Evolutionary conservation across 2,113 vertebrate genomes (phyloP).

Genomic region (Pimephales promelas): DNA sequence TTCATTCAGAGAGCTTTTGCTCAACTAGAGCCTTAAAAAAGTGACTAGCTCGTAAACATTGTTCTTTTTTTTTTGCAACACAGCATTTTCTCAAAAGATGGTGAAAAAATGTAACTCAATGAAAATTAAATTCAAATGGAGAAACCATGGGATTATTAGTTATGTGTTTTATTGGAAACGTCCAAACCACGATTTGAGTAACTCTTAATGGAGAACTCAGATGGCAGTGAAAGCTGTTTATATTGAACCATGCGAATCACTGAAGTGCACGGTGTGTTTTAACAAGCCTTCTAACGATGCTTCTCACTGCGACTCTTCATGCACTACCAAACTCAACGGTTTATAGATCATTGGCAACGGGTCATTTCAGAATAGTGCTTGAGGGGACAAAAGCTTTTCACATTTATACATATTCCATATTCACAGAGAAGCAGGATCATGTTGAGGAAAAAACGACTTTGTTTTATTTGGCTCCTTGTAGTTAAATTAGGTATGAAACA

Average conservation of each 20-base stretch:
- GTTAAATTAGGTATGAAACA: neutral
- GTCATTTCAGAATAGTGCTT: conserved; percentile 8
- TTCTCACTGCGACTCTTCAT: conserved; percentile 15
- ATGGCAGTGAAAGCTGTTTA: neutral
- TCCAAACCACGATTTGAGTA: neutral
- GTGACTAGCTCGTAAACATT: neutral
- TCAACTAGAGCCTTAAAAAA: conserved; percentile 28
- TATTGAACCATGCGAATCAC: neutral
- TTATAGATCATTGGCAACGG: neutral
- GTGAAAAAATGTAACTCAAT: neutral
- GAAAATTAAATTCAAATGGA: neutral
- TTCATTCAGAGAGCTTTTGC: conserved; percentile 23
- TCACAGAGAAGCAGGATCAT: neutral
- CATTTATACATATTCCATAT: neutral
- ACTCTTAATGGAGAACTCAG: conserved; percentile 16
- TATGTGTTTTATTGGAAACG: neutral
- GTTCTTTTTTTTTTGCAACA: conserved; percentile 42
- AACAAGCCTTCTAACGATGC: conserved; percentile 6
- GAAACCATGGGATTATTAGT: conserved; percentile 2
- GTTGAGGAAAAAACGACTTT: neutral
- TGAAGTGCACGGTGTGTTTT: neutral
- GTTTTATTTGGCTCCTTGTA: neutral
- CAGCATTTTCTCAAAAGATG: conserved; percentile 53
- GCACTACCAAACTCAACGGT: neutral
- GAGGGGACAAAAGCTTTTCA: neutral